Base-by-base conservation (phyloP, 2,888 invertebrate species). In the Drosophila quinaria region DNA sequence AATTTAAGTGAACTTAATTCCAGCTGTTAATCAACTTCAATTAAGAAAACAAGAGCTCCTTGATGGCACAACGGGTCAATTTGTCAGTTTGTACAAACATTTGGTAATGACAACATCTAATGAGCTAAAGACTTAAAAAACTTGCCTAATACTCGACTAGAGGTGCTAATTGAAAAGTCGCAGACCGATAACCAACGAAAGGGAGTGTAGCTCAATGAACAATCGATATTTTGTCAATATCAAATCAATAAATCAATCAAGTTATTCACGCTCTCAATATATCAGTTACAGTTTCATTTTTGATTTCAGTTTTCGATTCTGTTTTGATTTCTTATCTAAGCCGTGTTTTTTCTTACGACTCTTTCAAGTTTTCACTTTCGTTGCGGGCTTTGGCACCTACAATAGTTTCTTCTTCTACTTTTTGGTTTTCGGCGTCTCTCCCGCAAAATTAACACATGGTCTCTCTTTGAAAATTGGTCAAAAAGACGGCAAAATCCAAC, bases 151-250 rank as follows among this genome's bases (percentile, higher is more conserved):
- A 33, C 62, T 59, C 37, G 49, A 6, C 22, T 31, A 35, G 49
- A 56, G 54, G 71, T 78, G 84, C 81, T 81, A 81, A 81, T 81
- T 83, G 70, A 44, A 39, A 58, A 75, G 35, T 78, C 84, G 65
- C 72, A 72, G 17, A 22, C 8, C 56, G 56, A 25, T 46, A 46
- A 37, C 39, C 50, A 78, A 80, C 49, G 84, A 81, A 81, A 83
- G 81, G 75, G 75, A 83, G 81, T 78, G 75, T 81, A 81, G 75
- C 65, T 56, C 49, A 44, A 31, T 56, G 58, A 62, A 42, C 47
- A 59, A 35, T 49, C 64, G 44, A 59, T 68, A 46, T 42, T 42
- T 8, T 22, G 29, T 37, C 29, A 46, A 44, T 44, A 44, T 50
- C 61, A 56, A 61, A 44, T 50, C 61, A 56, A 61, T 60, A 54